A percentile compares a stretch with the other conserved stretches of the same genome.
Evolutionary conservation across 2,113 vertebrate species (phyloP).

Genomic region (Gasterosteus nipponicus): DNA sequence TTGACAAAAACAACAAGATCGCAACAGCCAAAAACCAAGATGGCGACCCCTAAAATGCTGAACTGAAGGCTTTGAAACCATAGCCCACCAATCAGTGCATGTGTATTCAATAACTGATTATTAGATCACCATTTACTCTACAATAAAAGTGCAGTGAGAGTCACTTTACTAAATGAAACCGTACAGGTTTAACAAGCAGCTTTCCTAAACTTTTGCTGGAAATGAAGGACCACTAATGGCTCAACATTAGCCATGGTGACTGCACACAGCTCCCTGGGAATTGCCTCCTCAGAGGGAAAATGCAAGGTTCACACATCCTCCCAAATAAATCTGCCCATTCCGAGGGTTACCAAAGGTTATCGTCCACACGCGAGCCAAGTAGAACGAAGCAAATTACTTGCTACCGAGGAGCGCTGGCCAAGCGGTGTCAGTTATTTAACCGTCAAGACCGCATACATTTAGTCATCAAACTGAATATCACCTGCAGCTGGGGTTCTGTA

Average conservation of each 20-base stretch:
- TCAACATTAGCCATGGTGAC: no score
- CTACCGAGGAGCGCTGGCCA: background rate
- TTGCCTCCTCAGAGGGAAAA: background rate
- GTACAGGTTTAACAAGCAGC: no score
- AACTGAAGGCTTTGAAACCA: no score
- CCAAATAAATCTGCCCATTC: no score
- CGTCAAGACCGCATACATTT: background rate
- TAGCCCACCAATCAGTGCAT: background rate
- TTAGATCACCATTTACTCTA: background rate
- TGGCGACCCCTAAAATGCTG: no score
- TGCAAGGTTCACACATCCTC: background rate
- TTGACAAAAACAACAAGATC: background rate
- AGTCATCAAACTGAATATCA: constrained; percentile 6
- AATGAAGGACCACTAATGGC: no score
- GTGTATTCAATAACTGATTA: background rate
- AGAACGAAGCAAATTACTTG: background rate
- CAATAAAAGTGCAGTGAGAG: background rate
- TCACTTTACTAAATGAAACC: background rate
- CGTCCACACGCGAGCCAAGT: background rate
- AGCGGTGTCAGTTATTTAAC: background rate
- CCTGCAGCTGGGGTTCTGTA: background rate
- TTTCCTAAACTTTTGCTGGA: no score
- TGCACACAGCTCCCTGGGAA: no score
- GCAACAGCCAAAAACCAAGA: background rate
- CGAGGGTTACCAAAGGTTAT: background rate